Evolutionary conservation across 2,113 vertebrate species (phyloP).

Genomic region (Emydura subglobosa): DNA sequence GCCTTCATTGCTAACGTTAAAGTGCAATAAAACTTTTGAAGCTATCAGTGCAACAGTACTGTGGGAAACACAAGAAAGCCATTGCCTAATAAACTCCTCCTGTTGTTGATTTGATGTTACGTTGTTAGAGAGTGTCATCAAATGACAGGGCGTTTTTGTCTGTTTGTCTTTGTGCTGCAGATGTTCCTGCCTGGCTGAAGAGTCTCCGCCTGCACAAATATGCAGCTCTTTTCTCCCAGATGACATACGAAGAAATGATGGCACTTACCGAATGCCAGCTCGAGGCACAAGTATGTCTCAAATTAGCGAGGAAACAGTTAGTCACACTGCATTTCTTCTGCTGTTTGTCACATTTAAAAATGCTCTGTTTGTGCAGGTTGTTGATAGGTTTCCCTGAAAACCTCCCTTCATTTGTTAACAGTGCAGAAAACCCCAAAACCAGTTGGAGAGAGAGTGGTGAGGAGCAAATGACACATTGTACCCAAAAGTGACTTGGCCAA

Average conservation of each 20-base stretch:
- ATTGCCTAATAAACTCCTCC: accelerated
- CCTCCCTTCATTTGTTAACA: accelerated
- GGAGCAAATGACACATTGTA: accelerated
- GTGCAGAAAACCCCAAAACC: not conserved
- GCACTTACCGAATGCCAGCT: conserved; percentile 94
- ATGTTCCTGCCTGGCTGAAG: conserved; percentile 98
- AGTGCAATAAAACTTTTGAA: not conserved
- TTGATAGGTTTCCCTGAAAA: accelerated
- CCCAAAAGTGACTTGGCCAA: not conserved
- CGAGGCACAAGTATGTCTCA: conserved; percentile 88
- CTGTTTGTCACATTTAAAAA: not conserved
- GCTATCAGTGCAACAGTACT: accelerated
- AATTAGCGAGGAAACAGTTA: accelerated
- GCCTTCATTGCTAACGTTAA: not conserved
- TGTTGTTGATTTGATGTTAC: accelerated
- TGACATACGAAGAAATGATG: conserved; percentile 99
- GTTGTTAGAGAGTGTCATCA: accelerated
- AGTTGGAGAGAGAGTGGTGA: too few species aligned
- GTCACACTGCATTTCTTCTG: accelerated
- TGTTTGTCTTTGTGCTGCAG: conserved; percentile 72
- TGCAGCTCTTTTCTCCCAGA: conserved; percentile 94
- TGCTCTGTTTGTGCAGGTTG: accelerated
- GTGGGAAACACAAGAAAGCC: not conserved
- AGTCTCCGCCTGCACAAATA: conserved; percentile 99
- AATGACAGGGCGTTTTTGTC: not conserved